Evolutionary conservation across 2,113 vertebrate species (phyloP).

Genomic region (Festucalex cinctus): DNA sequence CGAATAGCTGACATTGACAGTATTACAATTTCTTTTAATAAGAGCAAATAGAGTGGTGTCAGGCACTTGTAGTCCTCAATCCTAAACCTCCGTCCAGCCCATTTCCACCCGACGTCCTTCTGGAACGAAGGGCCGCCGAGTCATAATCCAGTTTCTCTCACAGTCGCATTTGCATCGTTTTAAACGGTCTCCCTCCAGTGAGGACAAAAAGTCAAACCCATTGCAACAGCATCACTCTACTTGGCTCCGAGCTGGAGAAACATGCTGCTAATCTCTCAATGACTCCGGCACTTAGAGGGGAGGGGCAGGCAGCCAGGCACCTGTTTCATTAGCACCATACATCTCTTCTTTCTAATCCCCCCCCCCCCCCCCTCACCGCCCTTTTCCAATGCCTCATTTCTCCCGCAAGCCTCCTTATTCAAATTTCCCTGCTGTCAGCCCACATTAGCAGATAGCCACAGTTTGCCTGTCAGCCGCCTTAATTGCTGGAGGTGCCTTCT

Average conservation of each 20-base stretch:
- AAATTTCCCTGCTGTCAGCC: conserved; percentile 78
- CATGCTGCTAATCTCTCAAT: conserved; percentile 65
- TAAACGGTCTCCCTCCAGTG: conserved; percentile 30
- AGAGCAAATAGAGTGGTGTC: neutral
- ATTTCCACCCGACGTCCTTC: conserved; percentile 32
- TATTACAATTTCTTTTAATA: neutral
- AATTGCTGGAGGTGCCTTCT: conserved; percentile 77
- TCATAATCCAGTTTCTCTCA: conserved; percentile 18
- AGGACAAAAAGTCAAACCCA: neutral
- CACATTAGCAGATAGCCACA: conserved; percentile 69
- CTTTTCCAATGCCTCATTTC: conserved; percentile 33
- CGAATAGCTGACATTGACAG: neutral
- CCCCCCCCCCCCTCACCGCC: neutral
- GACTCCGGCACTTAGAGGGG: conserved; percentile 48
- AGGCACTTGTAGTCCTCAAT: neutral
- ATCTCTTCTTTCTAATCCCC: conserved; percentile 52
- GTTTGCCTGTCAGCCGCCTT: conserved; percentile 75
- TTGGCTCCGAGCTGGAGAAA: conserved; percentile 40
- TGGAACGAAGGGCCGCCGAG: conserved; percentile 36
- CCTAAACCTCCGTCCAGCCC: neutral
- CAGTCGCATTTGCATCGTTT: conserved; percentile 44
- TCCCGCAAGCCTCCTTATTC: conserved; percentile 75
- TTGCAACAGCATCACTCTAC: neutral
- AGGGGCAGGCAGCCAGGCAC: conserved; percentile 65
- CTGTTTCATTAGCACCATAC: conserved; percentile 74